A percentile compares a stretch with the other conserved stretches of the same genome.
phyloP scores from a whole-genome alignment of 2,888 invertebrate species.

The Sinentomon sp. region DNA sequence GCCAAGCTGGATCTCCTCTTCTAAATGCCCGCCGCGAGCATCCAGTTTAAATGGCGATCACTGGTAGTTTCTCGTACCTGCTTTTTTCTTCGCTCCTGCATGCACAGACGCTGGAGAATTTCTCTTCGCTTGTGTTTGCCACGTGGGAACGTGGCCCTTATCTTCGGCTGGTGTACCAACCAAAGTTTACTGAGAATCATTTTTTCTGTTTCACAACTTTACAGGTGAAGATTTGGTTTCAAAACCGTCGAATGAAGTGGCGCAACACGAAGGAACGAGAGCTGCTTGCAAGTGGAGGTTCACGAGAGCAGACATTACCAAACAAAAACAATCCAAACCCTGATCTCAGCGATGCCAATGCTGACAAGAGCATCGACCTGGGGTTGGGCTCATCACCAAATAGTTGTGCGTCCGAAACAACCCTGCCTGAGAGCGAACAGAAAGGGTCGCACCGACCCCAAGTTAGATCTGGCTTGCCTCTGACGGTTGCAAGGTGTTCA shows the following conservation, averaged over 20 bases:
- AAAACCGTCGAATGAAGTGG: slow-evolving; percentile 98
- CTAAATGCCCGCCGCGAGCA: background rate
- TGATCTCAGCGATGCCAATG: slow-evolving; percentile 29
- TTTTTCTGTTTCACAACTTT: slow-evolving; percentile 16
- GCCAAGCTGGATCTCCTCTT: too few species aligned
- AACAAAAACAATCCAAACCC: slow-evolving; percentile 32
- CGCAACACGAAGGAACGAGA: slow-evolving; percentile 90
- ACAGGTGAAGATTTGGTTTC: slow-evolving; percentile 73
- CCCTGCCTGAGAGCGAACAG: too few species aligned
- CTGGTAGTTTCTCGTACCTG: background rate
- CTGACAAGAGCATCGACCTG: too few species aligned
- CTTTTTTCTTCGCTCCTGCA: background rate
- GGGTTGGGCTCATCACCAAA: too few species aligned
- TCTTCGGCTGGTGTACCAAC: background rate
- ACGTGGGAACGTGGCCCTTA: background rate
- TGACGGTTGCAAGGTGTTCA: too few species aligned
- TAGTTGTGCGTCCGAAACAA: too few species aligned
- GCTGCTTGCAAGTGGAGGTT: slow-evolving; percentile 69
- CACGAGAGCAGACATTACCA: slow-evolving; percentile 77
- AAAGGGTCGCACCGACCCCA: too few species aligned
- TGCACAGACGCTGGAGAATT: too few species aligned
- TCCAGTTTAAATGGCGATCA: background rate
- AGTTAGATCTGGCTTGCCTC: too few species aligned
- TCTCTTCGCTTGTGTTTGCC: slow-evolving; percentile 4
- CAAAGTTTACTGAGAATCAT: background rate